Percentiles rank a stretch among this genome's conserved stretches.
phyloP scores from a whole-genome alignment of 2,797 vertebrate genomes.

The Melanotaenia parkinsoni region DNA sequence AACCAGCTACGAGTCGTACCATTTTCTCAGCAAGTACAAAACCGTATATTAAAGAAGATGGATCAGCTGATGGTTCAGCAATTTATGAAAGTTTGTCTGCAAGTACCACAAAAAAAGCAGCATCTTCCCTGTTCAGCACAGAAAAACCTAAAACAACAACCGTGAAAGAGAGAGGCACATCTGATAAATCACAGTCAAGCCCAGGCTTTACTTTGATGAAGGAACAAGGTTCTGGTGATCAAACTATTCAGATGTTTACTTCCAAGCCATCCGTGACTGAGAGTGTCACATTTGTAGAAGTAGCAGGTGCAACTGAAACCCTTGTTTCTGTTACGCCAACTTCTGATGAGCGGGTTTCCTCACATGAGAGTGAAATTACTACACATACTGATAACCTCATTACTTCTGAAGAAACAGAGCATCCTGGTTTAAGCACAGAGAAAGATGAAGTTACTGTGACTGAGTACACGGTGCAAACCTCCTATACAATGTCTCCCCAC shows the following conservation, averaged over 20 bases:
- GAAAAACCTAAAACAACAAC: conserved; percentile 34
- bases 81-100: conserved; percentile 26
- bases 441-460: conserved; percentile 25
- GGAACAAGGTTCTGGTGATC: conserved; percentile 24
- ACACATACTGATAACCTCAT: conserved; percentile 19
- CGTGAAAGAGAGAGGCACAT: conserved; percentile 4
- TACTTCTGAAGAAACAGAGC: conserved; percentile 27
- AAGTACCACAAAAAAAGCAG: conserved; percentile 6
- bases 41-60: conserved; percentile 19
- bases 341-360: conserved; percentile 44
- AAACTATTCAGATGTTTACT: conserved; percentile 22
- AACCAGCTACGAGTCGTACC: not conserved
- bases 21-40: conserved; percentile 6
- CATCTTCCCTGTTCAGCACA: conserved; percentile 41
- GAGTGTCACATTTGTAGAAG: conserved; percentile 63
- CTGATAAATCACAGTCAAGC: conserved; percentile 34
- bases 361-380: conserved; percentile 34
- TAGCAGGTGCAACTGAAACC: conserved; percentile 63
- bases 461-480: conserved; percentile 37
- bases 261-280: conserved; percentile 26
- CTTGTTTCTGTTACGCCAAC: conserved; percentile 58
- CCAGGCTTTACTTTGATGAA: conserved; percentile 26
- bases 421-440: conserved; percentile 16
- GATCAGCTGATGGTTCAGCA: conserved; percentile 6
- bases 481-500: conserved; percentile 12